Evolutionary conservation across 2,113 vertebrate genomes (phyloP), one percentile per base, ranked within the genome.

Genomic region (Vulpes ferrilata): DNA sequence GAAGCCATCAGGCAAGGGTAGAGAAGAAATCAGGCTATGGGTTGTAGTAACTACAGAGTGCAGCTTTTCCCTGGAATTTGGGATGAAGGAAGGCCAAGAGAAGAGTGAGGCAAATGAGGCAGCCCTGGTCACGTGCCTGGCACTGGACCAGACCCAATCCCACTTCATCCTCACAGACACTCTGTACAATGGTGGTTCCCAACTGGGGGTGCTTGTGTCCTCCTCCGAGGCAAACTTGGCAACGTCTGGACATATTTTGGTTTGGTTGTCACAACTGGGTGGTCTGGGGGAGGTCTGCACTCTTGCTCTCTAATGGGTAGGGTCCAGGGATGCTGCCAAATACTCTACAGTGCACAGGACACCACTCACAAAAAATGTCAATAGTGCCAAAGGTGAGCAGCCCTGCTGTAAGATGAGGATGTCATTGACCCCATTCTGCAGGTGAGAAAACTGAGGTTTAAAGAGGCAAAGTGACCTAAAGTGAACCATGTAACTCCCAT

Each of bases 101-200:
- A 7, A 2, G 38, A 48, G 8, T 8, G 35, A 88, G 35, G 71
- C 22, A 11, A 62, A 85, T 11, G 65, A 19, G 67, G 4, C 6
- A 69, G 30, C 13, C 2, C 27, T 43, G 62, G 8, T 11, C 38
- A 13, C 0, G 0, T 23, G 12, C 35, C 32, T n/a, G 10, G 23
- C 60, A 20, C 35, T 48, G 43, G 22, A 30, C 35, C 51, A 43
- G 25, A 30, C 17, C 5, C 8, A 22, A 11, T 7, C 17, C 55
- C 32, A 27, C 62, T 74, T 22, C 17, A 53, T 64, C 62, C 5
- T 78, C 81, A 51, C 22, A 13, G 22, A 8, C 67, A 23, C 23
- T 16, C 32, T 19, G 27, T 32, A 27, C 74, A 57, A 55, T 0
- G 0, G 5, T 1, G 19, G 65, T 17, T 38, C 20, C 22, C 12